phyloP scores from a whole-genome alignment of 2,888 invertebrate species.

The Eristalis intricaria region DNA sequence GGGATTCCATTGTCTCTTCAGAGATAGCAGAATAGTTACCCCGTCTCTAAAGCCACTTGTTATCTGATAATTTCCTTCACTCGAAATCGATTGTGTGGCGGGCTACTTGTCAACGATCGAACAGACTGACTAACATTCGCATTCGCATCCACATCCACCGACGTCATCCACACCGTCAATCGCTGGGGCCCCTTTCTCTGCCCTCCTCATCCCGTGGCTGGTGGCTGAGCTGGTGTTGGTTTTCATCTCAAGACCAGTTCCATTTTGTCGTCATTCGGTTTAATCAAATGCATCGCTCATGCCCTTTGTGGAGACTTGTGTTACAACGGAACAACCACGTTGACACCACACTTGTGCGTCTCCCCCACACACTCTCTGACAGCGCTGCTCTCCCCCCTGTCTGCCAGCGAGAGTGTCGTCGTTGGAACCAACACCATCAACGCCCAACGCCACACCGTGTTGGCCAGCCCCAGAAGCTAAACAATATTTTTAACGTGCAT shows the following conservation, averaged over 20 bases:
- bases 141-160: neutral
- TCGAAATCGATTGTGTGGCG: neutral
- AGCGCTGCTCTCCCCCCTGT: neutral
- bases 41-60: neutral
- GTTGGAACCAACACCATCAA: neutral
- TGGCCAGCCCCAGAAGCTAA: slow-evolving; percentile 24
- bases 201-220: too few relatives aligned
- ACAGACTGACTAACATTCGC: neutral
- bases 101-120: neutral
- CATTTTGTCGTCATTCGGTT: slow-evolving; percentile 23
- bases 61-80: neutral
- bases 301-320: slow-evolving; percentile 60
- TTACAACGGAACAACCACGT: slow-evolving; percentile 7
- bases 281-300: slow-evolving; percentile 6
- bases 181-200: neutral
- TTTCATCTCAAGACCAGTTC: slow-evolving; percentile 32
- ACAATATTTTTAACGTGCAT: slow-evolving; percentile 12
- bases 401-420: neutral
- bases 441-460: neutral
- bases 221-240: slow-evolving; percentile 29
- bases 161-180: slow-evolving; percentile 17
- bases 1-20: neutral
- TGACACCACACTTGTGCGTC: slow-evolving; percentile 20
- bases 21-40: neutral
- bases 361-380: neutral